phyloP scores from a whole-genome alignment of 2,113 vertebrate genomes.

The Struthidea cinerea region DNA sequence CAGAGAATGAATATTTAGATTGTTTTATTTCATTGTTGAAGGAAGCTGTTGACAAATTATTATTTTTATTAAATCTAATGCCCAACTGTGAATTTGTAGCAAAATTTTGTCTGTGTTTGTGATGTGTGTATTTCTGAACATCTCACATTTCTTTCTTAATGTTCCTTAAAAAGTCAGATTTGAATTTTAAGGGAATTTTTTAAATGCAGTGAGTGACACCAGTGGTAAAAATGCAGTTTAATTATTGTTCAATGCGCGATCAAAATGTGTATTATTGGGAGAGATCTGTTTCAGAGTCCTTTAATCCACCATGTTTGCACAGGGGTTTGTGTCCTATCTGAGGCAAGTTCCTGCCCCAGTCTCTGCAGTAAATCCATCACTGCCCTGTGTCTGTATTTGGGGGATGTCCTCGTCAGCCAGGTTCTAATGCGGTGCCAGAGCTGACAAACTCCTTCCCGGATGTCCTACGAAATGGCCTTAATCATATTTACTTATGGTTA shows the following conservation, averaged over 20 bases:
- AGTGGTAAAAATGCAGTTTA: not conserved
- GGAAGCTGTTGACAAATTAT: not conserved
- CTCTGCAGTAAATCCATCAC: not conserved
- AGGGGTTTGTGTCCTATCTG: not conserved
- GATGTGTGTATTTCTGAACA: not conserved
- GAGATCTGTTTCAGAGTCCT: not conserved
- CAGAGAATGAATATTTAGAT: not conserved
- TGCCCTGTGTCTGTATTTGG: not conserved
- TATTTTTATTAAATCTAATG: not conserved
- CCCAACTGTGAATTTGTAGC: not conserved
- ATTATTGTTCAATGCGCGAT: not conserved
- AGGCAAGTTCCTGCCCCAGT: fast-evolving
- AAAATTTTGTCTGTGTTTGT: not conserved
- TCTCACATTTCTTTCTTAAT: not conserved
- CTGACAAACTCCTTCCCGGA: not conserved
- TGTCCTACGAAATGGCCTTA: not conserved
- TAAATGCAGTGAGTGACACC: not conserved
- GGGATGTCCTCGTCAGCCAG: not conserved
- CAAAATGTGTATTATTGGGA: not conserved
- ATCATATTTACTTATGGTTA: not conserved
- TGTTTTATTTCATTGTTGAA: not conserved
- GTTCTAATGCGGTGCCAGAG: not conserved
- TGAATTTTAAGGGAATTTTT: not conserved
- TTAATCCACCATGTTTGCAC: not conserved
- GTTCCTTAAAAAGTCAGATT: not conserved